Evolutionary conservation across 2,797 vertebrate species (phyloP), one percentile per base, ranked within the genome.

Genomic region (Octomys mimax): DNA sequence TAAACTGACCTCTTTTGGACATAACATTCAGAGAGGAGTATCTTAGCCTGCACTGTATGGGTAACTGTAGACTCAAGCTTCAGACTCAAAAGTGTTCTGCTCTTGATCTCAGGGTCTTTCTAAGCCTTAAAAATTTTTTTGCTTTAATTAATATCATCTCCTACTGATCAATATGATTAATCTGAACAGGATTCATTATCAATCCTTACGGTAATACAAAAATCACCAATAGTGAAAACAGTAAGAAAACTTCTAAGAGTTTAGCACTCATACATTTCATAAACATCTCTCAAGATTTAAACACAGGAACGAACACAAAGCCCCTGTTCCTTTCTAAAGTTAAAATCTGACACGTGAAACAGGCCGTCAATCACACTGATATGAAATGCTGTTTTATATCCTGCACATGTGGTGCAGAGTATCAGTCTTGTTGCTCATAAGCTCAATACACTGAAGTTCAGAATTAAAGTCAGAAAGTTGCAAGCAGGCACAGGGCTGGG

Each of bases 241-340:
- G 71, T 9, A 92, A 62, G 73, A 77, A 96, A 85, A 80, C 66
- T 78, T n/a, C 2, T 54, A 64, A 46, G 36, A 82, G 16, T 83
- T 94, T 66, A 89, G 39, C 33, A 83, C 62, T 95, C 31, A 78
- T 81, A 94, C 81, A 84, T 12, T 90, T 86, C 61, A 68, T 2
- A 83, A 92, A 90, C 0, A 84, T 66, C 31, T 97, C 59, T 95
- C 18, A 91, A 87, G 64, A 85, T 16, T 91, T 49, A 94, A 90
- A 64, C 80, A 91, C 2, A 52, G 64, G 26, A 22, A 85, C 49
- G 5, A 33, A 70, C 12, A 59, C 5, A 64, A 62, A 0, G 1
- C 14, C 9, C 12, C 26, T 10, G 42, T 49, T 18, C 31, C 86
- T 80, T 81, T 88, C 77, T 79, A 73, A 81, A 80, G 54, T 62